phyloP scores from a whole-genome alignment of 2,113 vertebrate genomes.

The Cochlearius cochlearius region DNA sequence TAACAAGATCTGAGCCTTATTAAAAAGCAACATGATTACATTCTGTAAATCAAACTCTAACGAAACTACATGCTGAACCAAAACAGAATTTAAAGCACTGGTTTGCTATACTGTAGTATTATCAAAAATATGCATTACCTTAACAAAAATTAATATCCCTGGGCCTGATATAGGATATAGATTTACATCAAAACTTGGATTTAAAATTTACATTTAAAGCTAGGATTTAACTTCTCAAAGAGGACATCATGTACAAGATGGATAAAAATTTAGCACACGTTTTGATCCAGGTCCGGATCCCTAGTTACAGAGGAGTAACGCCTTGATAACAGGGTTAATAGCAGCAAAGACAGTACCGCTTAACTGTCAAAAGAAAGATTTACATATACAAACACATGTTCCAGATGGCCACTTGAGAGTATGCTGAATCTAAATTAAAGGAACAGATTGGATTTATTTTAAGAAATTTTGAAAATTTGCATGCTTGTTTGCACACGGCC shows the following conservation, averaged over 20 bases:
- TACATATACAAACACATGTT: neutral
- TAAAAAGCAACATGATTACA: neutral
- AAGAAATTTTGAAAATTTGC: neutral
- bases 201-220: neutral
- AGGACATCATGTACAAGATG: neutral
- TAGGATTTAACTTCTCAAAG: neutral
- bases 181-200: neutral
- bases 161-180: neutral
- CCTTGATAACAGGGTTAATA: neutral
- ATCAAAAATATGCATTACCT: neutral
- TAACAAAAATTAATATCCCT: neutral
- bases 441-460: neutral
- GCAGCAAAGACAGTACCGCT: neutral
- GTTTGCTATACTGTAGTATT: neutral
- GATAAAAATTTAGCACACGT: neutral
- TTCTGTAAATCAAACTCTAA: neutral
- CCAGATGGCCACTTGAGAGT: neutral
- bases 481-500: neutral
- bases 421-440: neutral
- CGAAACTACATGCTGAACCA: neutral
- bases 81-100: neutral
- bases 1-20: neutral
- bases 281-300: neutral
- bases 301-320: neutral
- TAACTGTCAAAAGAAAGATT: neutral